Conservation (phyloP, 2,113 vertebrate species). For the human region GRCh38 chr2:105246001-105246500, state of each 20-base stretch:
- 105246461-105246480: neutral
- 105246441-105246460: neutral
- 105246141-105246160: too few species aligned
- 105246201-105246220: too few species aligned
- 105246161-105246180: too few species aligned
- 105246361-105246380: neutral
- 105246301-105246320: neutral
- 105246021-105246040: too few species aligned
- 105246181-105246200: too few species aligned
- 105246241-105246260: neutral
- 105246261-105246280: neutral
- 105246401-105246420: neutral
- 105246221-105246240: too few species aligned
- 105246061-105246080: too few species aligned
- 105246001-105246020: too few species aligned
- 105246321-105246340: neutral
- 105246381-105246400: neutral
- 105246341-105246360: neutral
- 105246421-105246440: rapidly evolving
- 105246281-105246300: neutral
- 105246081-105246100: too few species aligned
- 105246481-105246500: neutral
- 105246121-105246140: too few species aligned
- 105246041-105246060: too few species aligned
- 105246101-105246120: too few species aligned